Conservation (phyloP, 1,140 invertebrate genomes). For the Procambarus virginalis region DNA sequence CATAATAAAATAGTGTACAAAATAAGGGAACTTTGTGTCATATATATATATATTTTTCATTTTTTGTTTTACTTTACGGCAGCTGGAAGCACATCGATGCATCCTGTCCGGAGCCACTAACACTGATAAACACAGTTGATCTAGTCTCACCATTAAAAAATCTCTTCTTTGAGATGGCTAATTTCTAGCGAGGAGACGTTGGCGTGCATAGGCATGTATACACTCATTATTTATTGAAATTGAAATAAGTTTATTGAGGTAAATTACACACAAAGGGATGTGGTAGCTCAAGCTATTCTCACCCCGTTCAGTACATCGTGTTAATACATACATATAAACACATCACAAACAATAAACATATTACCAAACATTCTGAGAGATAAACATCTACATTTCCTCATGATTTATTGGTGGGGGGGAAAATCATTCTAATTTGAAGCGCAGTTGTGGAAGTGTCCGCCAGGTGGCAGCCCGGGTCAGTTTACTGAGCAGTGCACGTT, state of each 20-base stretch:
- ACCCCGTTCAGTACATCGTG: too few species aligned
- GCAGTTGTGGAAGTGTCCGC: neutral
- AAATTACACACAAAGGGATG: too few species aligned
- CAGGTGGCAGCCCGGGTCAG: constrained; percentile 1
- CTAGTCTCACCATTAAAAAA: neutral
- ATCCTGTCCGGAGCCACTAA: neutral
- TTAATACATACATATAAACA: too few species aligned
- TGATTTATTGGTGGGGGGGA: neutral
- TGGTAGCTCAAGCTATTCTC: too few species aligned
- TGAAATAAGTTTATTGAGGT: too few species aligned
- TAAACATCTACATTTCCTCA: neutral
- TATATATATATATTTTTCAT: too few species aligned
- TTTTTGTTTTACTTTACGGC: neutral
- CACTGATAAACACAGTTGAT: neutral
- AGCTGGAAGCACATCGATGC: neutral
- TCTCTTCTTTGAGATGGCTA: neutral
- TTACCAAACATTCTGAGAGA: too few species aligned
- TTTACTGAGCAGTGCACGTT: neutral
- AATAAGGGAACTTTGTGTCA: neutral
- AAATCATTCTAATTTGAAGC: constrained; percentile 29
- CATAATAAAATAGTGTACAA: neutral
- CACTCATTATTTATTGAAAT: neutral
- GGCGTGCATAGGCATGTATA: neutral
- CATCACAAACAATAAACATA: too few species aligned
- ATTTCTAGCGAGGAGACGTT: neutral